Evolutionary conservation across 2,888 invertebrate species (phyloP).

Genomic region (Clanis bilineata): DNA sequence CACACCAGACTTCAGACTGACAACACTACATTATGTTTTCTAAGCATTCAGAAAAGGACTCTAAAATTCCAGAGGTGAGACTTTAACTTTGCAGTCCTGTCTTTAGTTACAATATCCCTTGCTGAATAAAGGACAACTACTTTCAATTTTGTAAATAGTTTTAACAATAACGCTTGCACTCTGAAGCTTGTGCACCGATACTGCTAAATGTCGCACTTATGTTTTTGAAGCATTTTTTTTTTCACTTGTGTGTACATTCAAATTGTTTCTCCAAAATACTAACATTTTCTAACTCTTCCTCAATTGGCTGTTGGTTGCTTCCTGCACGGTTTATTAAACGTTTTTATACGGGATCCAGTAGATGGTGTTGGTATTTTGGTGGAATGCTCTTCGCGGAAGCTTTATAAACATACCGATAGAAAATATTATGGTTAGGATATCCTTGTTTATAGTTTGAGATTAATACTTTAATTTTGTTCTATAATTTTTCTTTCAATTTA

Average conservation of each 20-base stretch:
- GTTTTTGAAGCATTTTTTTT: constrained; percentile 45
- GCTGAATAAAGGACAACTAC: not conserved
- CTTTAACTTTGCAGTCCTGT: constrained; percentile 18
- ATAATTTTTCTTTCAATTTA: not conserved
- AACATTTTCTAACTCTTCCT: constrained; percentile 63
- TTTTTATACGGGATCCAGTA: constrained; percentile 52
- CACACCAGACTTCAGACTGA: constrained; percentile 53
- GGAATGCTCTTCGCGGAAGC: constrained; percentile 58
- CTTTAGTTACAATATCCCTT: constrained; percentile 20
- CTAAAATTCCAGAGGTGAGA: constrained; percentile 72
- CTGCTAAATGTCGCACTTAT: constrained; percentile 56
- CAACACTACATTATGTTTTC: constrained; percentile 73
- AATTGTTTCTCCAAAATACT: constrained; percentile 80
- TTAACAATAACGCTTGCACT: constrained; percentile 58
- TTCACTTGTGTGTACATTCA: constrained; percentile 44
- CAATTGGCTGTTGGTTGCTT: constrained; percentile 48
- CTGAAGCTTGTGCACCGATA: constrained; percentile 64
- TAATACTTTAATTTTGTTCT: not conserved
- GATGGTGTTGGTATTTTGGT: constrained; percentile 82
- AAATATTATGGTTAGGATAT: constrained; percentile 1
- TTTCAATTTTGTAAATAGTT: constrained; percentile 15
- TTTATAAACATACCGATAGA: constrained; percentile 61
- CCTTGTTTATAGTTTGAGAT: constrained; percentile 9
- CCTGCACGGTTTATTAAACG: constrained; percentile 55
- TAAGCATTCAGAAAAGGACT: constrained; percentile 72